A percentile compares a stretch with the other conserved stretches of the same genome.
phyloP scores from a whole-genome alignment of 2,888 invertebrate genomes.

The Mamestra brassicae region DNA sequence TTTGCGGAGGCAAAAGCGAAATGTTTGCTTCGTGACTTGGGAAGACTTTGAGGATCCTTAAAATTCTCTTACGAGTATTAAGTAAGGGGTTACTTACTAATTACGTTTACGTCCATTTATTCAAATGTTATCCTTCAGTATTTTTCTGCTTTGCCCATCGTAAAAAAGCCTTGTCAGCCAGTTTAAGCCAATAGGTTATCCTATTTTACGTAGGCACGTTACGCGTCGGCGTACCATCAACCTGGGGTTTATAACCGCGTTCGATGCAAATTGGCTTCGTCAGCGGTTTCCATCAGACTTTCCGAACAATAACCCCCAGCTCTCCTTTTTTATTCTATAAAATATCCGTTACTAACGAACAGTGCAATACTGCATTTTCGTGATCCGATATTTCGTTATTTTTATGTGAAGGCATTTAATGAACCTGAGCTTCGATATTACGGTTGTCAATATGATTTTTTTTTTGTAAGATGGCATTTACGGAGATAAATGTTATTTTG shows the following conservation, averaged over 20 bases:
- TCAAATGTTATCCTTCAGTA: not conserved
- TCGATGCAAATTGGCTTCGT: conserved; percentile 57
- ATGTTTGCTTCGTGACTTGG: conserved; percentile 14
- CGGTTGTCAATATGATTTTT: not conserved
- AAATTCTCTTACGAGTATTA: not conserved
- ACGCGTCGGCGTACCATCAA: conserved; percentile 46
- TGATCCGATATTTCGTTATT: conserved; percentile 30
- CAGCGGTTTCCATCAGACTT: conserved; percentile 48
- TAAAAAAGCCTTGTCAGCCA: conserved; percentile 28
- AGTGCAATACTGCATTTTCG: conserved; percentile 39
- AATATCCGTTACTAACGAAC: conserved; percentile 47
- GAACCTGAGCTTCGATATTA: conserved; percentile 28
- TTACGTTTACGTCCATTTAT: not conserved
- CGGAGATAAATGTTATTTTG: not conserved
- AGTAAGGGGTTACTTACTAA: not conserved
- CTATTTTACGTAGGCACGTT: conserved; percentile 49
- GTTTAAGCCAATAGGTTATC: conserved; percentile 39
- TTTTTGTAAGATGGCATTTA: not conserved
- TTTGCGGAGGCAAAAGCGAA: not conserved
- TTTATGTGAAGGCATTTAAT: conserved; percentile 39
- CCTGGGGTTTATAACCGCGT: conserved; percentile 50
- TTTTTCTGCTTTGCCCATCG: conserved; percentile 14
- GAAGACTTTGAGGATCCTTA: not conserved
- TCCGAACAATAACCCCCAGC: conserved; percentile 38
- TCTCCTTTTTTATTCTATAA: conserved; percentile 28